Evolutionary conservation across 2,888 invertebrate species (phyloP).

Genomic region (Apodemia duryi): DNA sequence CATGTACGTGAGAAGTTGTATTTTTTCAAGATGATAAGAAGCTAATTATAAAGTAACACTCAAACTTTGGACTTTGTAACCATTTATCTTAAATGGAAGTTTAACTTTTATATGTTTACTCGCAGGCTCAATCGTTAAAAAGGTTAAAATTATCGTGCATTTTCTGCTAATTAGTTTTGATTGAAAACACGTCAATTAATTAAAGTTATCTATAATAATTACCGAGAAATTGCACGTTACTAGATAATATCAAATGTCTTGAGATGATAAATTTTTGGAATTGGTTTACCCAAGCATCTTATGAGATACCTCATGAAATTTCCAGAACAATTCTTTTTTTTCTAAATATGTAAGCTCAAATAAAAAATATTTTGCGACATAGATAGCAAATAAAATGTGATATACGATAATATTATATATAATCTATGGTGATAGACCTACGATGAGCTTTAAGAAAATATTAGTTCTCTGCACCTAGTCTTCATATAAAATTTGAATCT

Average conservation of each 20-base stretch:
- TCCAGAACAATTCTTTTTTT: no score
- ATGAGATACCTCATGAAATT: no score
- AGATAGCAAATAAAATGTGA: no score
- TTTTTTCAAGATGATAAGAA: conserved; percentile 1
- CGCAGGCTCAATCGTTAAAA: neutral
- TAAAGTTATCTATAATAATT: conserved; percentile 6
- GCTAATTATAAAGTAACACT: conserved; percentile 3
- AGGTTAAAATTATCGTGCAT: neutral
- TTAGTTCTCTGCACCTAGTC: no score
- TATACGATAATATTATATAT: no score
- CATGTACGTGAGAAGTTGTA: neutral
- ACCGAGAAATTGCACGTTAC: neutral
- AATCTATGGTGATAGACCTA: no score
- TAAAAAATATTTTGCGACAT: no score
- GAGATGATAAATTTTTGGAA: no score
- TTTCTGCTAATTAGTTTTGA: conserved; percentile 20
- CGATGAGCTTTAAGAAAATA: no score
- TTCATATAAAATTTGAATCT: no score
- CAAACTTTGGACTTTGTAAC: conserved; percentile 22
- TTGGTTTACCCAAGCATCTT: no score
- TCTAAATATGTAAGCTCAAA: no score
- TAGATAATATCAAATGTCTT: neutral
- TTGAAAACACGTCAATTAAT: conserved; percentile 17
- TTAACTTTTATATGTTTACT: conserved; percentile 1
- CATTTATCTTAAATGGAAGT: conserved; percentile 17